Evolutionary conservation across 2,113 vertebrate species (phyloP).

Genomic region (Notarius quadriscutis): DNA sequence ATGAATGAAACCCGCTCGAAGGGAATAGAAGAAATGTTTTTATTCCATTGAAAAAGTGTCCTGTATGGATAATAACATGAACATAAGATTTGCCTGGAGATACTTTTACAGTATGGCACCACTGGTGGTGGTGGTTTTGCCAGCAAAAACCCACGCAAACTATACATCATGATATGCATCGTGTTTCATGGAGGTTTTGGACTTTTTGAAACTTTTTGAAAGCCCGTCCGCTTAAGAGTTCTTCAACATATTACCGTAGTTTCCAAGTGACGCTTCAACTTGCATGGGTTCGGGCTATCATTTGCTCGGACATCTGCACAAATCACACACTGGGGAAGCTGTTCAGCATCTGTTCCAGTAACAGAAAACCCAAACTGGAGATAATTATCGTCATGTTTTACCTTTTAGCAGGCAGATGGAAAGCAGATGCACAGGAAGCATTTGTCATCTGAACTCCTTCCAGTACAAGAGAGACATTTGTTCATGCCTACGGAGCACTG

Average conservation of each 20-base stretch:
- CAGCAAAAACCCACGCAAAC: background rate
- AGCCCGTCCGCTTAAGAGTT: background rate
- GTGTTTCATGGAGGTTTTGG: background rate
- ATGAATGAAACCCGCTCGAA: too few relatives aligned
- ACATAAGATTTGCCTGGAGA: too few relatives aligned
- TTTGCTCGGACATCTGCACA: background rate
- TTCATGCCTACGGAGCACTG: background rate
- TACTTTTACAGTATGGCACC: background rate
- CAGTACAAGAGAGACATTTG: background rate
- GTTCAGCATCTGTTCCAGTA: background rate
- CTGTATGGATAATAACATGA: too few relatives aligned
- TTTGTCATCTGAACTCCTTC: background rate
- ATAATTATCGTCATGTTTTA: background rate
- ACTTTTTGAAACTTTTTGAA: background rate
- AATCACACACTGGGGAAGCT: background rate
- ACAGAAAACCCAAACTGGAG: background rate
- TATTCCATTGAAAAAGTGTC: too few relatives aligned
- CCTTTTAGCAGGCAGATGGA: background rate
- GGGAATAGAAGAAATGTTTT: too few relatives aligned
- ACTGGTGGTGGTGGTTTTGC: too few relatives aligned
- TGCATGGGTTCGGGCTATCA: background rate
- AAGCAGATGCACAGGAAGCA: background rate
- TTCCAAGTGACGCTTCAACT: background rate
- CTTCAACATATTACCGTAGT: background rate
- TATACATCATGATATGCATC: background rate